Conservation (phyloP, 2,888 invertebrate genomes). For the Seira ritae region DNA sequence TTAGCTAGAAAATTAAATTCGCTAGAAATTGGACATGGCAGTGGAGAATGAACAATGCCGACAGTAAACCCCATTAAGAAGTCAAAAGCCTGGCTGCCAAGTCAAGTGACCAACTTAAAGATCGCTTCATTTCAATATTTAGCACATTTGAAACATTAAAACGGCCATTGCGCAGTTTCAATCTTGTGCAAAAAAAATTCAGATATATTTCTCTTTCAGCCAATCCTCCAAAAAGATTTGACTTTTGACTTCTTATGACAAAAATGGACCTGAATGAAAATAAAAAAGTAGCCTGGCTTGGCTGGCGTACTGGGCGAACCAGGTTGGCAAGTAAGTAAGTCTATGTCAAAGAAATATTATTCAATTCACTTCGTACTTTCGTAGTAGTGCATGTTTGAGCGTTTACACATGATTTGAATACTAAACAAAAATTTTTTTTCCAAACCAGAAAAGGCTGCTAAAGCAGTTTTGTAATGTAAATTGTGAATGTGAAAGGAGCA, state of each 20-base stretch:
- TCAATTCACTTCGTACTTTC: constrained; percentile 47
- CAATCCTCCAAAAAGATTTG: constrained; percentile 13
- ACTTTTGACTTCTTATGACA: constrained; percentile 49
- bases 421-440: constrained; percentile 34
- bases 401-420: constrained; percentile 57
- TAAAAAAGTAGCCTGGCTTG: constrained; percentile 39
- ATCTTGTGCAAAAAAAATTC: neutral
- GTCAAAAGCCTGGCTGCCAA: no score
- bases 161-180: neutral
- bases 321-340: constrained; percentile 38
- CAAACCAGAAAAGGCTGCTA: constrained; percentile 31
- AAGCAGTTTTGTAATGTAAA: constrained; percentile 26
- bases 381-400: neutral
- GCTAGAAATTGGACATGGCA: neutral
- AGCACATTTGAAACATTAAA: neutral
- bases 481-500: neutral
- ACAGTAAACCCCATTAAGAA: no score
- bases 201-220: neutral
- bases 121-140: neutral
- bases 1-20: no score
- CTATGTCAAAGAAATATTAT: constrained; percentile 22
- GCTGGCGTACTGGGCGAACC: constrained; percentile 47
- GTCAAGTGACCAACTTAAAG: neutral
- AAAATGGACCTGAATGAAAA: constrained; percentile 58
- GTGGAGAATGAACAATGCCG: neutral